Evolutionary conservation across 2,113 vertebrate species (phyloP).

Genomic region (Hiodon tergisus): DNA sequence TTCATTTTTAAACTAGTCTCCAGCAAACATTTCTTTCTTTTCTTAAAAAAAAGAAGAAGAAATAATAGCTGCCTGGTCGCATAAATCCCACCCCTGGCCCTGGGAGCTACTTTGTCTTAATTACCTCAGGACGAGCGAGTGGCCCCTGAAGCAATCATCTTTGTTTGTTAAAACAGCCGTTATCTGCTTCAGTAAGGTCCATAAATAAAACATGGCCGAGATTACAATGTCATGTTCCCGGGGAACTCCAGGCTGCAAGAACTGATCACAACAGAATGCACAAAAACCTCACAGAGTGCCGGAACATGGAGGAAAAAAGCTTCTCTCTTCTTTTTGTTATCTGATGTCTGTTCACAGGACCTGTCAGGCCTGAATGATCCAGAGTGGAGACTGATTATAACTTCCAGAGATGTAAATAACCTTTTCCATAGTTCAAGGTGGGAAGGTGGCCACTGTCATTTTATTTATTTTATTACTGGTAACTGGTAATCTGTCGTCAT

Average conservation of each 20-base stretch:
- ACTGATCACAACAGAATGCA: conserved; percentile 57
- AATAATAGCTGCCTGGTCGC: conserved; percentile 54
- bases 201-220: conserved; percentile 83
- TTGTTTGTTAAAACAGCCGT: conserved; percentile 78
- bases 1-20: conserved; percentile 39
- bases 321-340: conserved; percentile 35
- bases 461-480: conserved; percentile 56
- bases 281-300: conserved; percentile 54
- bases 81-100: conserved; percentile 56
- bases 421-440: conserved; percentile 57
- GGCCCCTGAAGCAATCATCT: conserved; percentile 80
- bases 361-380: conserved; percentile 54
- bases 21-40: conserved; percentile 40
- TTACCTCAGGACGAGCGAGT: conserved; percentile 72
- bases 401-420: conserved; percentile 60
- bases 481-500: conserved; percentile 26
- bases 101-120: conserved; percentile 75
- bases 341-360: conserved; percentile 41
- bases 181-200: conserved; percentile 57
- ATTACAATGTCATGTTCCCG: conserved; percentile 71
- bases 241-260: conserved; percentile 62
- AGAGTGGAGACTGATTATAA: conserved; percentile 37
- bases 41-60: conserved; percentile 22
- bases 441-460: conserved; percentile 47
- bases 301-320: neutral